phyloP scores from a whole-genome alignment of 1,140 invertebrate species.

The Drosophila pallidifrons region DNA sequence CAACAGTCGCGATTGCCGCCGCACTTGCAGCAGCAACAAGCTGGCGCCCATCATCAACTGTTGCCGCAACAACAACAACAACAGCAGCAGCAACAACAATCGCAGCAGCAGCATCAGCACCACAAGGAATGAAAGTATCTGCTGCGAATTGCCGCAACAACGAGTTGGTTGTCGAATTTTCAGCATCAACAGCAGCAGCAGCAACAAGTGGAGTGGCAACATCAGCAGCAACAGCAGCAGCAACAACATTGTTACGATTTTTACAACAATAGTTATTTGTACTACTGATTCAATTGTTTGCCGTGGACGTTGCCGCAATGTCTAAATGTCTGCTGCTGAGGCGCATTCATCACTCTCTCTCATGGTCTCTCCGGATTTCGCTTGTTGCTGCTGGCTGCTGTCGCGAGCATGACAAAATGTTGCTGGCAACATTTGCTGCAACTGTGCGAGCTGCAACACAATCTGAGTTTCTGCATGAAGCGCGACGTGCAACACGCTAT shows the following conservation, averaged over 20 bases:
- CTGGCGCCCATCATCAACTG: conserved; percentile 45
- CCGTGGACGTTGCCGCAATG: conserved; percentile 12
- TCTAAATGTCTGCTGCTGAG: not conserved
- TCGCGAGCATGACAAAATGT: conserved; percentile 50
- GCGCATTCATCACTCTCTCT: not conserved
- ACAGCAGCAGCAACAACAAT: conserved; percentile 64
- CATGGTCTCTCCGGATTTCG: conserved; percentile 10
- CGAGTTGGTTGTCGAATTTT: conserved; percentile 78
- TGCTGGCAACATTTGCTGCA: conserved; percentile 69
- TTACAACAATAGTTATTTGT: conserved; percentile 71
- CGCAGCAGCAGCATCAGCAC: conserved; percentile 44
- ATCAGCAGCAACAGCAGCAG: conserved; percentile 47
- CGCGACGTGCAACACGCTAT: conserved; percentile 18
- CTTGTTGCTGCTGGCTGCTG: conserved; percentile 27
- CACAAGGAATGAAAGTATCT: conserved; percentile 84
- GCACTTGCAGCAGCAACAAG: conserved; percentile 56
- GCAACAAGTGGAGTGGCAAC: conserved; percentile 55
- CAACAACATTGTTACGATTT: conserved; percentile 69
- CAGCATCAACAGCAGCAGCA: conserved; percentile 62
- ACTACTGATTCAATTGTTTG: conserved; percentile 58
- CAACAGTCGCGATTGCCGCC: conserved; percentile 38
- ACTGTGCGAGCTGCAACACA: conserved; percentile 40
- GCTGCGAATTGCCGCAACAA: conserved; percentile 80
- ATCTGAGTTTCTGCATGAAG: conserved; percentile 16
- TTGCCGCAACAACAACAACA: conserved; percentile 49